Percentiles rank a stretch among this genome's conserved stretches.
These are phyloP conservation scores for Lutjanus campechanus DNA, from an alignment of 2,797 vertebrate genomes.

Conservation along the genomic window DNA sequence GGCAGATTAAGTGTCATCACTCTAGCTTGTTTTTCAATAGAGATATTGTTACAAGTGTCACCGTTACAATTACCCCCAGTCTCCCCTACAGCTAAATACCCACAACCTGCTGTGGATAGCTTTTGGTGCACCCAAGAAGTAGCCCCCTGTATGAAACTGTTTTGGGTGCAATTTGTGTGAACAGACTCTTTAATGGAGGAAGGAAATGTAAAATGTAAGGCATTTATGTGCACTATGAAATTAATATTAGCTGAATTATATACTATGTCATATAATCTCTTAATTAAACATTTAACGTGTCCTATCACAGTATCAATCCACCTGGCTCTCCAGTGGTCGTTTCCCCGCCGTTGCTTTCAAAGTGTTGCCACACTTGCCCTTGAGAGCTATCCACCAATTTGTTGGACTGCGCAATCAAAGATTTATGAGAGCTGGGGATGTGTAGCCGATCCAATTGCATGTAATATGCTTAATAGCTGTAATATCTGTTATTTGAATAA, in stretches of 20 bases:
- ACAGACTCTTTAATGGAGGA: background rate
- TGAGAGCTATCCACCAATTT: conserved; percentile 60
- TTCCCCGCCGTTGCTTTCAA: conserved; percentile 19
- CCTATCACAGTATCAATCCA: conserved; percentile 23
- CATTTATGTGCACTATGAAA: conserved; percentile 12
- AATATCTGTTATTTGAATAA: conserved; percentile 81
- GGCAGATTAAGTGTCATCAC: too few species aligned
- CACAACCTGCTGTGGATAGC: background rate
- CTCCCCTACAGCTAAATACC: background rate
- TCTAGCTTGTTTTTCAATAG: too few species aligned
- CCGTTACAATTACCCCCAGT: too few species aligned
- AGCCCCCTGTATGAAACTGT: background rate
- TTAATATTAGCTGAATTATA: conserved; percentile 2
- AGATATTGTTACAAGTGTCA: too few species aligned
- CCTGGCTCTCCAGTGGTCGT: background rate
- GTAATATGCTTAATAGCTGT: conserved; percentile 75
- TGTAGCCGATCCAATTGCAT: conserved; percentile 52
- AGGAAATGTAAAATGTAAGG: background rate
- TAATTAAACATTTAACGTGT: conserved; percentile 34
- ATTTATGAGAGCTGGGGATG: conserved; percentile 63
- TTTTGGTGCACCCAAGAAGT: background rate
- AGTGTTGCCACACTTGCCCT: conserved; percentile 57
- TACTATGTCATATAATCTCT: background rate
- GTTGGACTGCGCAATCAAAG: conserved; percentile 61
- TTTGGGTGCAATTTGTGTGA: background rate